Evolutionary conservation across 2,888 invertebrate species (phyloP).

Genomic region (Blera fallax): DNA sequence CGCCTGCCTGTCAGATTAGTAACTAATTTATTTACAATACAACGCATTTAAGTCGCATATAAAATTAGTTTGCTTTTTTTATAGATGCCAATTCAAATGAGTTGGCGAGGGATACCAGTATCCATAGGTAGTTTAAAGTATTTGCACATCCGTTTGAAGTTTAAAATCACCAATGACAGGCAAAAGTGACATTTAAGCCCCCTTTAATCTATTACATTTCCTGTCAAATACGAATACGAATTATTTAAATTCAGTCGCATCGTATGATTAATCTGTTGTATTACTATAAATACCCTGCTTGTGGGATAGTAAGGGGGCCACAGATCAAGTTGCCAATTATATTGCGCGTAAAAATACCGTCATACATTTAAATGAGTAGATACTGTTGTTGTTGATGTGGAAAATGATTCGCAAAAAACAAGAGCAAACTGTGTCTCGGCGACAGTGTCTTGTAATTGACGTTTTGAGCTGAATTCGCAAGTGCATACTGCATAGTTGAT

Average conservation of each 20-base stretch:
- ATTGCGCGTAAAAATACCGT: constrained; percentile 22
- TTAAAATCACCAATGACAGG: background rate
- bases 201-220: constrained; percentile 42
- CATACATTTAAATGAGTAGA: constrained; percentile 67
- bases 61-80: background rate
- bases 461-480: constrained; percentile 64
- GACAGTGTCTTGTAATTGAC: constrained; percentile 66
- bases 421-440: constrained; percentile 46
- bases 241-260: constrained; percentile 60
- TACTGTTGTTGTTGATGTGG: background rate
- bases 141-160: background rate
- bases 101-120: background rate
- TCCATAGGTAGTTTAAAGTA: background rate
- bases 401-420: constrained; percentile 33
- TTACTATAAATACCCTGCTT: constrained; percentile 36
- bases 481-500: constrained; percentile 21
- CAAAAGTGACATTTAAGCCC: background rate
- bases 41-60: background rate
- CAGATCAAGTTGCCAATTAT: constrained; percentile 29
- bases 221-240: constrained; percentile 18
- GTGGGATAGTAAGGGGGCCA: background rate
- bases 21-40: background rate
- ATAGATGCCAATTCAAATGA: constrained; percentile 1
- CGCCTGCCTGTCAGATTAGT: constrained; percentile 34
- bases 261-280: constrained; percentile 41